phyloP scores from a whole-genome alignment of 2,888 invertebrate species.

The Parelbella ahira region DNA sequence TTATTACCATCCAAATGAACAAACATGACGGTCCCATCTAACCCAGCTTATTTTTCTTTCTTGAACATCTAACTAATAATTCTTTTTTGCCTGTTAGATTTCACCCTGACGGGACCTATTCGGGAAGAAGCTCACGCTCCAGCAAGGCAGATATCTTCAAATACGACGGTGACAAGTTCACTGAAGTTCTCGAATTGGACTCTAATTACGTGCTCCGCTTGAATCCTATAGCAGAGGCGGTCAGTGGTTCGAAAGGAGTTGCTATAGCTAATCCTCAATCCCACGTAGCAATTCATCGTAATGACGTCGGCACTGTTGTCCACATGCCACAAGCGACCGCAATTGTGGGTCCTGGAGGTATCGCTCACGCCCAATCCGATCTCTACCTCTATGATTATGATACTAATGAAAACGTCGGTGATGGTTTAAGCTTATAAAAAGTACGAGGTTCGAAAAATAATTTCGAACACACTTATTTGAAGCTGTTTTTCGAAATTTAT shows the following conservation, averaged over 20 bases:
- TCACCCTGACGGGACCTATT: slow-evolving; percentile 33
- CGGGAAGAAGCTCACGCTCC: slow-evolving; percentile 35
- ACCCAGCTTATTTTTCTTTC: slow-evolving; percentile 32
- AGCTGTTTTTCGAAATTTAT: slow-evolving; percentile 52
- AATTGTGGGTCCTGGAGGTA: slow-evolving; percentile 87
- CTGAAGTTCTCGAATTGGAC: slow-evolving; percentile 41
- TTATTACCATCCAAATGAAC: slow-evolving; percentile 80
- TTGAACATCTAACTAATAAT: slow-evolving; percentile 38
- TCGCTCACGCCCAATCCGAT: slow-evolving; percentile 88
- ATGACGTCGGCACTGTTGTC: slow-evolving; percentile 81
- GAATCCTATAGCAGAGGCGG: slow-evolving; percentile 84
- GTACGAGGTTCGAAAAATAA: slow-evolving; percentile 45
- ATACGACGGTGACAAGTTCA: slow-evolving; percentile 53
- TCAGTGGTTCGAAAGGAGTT: slow-evolving; percentile 83
- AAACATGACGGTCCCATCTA: slow-evolving; percentile 41
- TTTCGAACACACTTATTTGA: slow-evolving; percentile 68
- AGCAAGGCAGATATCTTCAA: slow-evolving; percentile 46
- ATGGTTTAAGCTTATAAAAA: slow-evolving; percentile 19
- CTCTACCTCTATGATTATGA: slow-evolving; percentile 79
- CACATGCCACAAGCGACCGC: slow-evolving; percentile 86
- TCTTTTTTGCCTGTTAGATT: slow-evolving; percentile 65
- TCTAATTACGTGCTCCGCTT: slow-evolving; percentile 58
- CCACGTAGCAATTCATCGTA: slow-evolving; percentile 81
- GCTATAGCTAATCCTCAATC: slow-evolving; percentile 87
- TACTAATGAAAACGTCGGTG: slow-evolving; percentile 32